phyloP scores from a whole-genome alignment of 2,888 invertebrate species.

The Beris morrisii region DNA sequence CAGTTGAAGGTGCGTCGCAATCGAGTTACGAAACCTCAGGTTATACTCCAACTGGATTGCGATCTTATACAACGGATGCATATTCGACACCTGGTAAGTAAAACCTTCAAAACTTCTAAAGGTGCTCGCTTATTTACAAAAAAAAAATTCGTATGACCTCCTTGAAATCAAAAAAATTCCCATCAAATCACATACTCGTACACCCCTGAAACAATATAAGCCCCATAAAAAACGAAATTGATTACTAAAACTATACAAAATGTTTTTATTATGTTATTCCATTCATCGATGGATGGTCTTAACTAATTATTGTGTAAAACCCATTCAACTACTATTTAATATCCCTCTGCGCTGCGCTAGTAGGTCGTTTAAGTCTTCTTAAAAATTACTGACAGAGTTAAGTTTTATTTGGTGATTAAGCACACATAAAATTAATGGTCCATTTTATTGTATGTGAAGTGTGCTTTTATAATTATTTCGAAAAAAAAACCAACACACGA shows the following conservation, averaged over 20 bases:
- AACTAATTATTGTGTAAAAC: slow-evolving; percentile 9
- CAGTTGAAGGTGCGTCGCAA: slow-evolving; percentile 56
- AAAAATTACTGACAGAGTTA: slow-evolving; percentile 18
- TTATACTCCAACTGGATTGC: slow-evolving; percentile 52
- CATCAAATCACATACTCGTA: too few relatives aligned
- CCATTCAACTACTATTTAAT: background rate
- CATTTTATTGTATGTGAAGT: slow-evolving; percentile 38
- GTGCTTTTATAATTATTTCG: slow-evolving; percentile 26
- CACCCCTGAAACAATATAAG: too few relatives aligned
- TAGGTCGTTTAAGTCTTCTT: slow-evolving; percentile 3
- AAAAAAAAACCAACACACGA: slow-evolving; percentile 3
- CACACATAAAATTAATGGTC: slow-evolving; percentile 39
- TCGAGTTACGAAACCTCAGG: slow-evolving; percentile 56
- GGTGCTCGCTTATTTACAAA: background rate
- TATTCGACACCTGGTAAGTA: slow-evolving; percentile 55
- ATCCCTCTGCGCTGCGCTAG: background rate
- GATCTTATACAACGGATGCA: slow-evolving; percentile 55
- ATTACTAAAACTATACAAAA: background rate
- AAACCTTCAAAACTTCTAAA: background rate
- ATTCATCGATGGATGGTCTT: slow-evolving; percentile 5
- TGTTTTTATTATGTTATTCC: background rate
- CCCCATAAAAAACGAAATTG: too few relatives aligned
- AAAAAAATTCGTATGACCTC: background rate
- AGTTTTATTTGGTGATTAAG: slow-evolving; percentile 40
- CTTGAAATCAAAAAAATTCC: too few relatives aligned